Evolutionary conservation across 2,797 vertebrate species (phyloP).

Genomic region (Dryobates pubescens): DNA sequence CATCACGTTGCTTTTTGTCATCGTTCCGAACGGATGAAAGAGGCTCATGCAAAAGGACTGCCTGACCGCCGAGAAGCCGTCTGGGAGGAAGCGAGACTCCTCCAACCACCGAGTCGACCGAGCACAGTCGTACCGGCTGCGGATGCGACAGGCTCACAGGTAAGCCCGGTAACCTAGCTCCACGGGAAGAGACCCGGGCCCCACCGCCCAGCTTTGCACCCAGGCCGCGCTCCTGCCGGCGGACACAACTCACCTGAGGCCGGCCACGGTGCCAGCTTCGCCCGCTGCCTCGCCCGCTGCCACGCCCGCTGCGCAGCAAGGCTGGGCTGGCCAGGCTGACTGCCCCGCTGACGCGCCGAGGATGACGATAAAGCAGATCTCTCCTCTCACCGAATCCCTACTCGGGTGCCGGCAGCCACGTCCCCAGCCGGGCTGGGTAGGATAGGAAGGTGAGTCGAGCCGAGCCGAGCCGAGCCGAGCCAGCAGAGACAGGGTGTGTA

Average conservation of each 20-base stretch:
- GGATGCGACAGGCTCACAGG: no score
- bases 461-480: not conserved
- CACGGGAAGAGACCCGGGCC: rapidly evolving
- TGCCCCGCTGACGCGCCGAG: not conserved
- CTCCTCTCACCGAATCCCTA: not conserved
- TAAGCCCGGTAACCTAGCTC: no score
- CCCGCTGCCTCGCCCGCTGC: no score
- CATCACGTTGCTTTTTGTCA: not conserved
- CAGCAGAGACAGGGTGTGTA: not conserved
- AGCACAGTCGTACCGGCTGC: not conserved
- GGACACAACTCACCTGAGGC: not conserved
- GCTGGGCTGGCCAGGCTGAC: not conserved
- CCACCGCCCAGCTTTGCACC: not conserved
- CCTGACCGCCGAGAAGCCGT: rapidly evolving
- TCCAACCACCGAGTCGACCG: rapidly evolving
- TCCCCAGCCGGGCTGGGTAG: not conserved
- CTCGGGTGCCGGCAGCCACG: not conserved
- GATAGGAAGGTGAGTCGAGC: not conserved
- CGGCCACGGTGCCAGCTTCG: not conserved
- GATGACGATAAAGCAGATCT: no score
- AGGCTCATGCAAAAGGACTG: not conserved
- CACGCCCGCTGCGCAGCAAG: no score
- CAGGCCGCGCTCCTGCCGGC: not conserved
- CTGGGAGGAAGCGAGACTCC: not conserved
- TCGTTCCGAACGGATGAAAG: no score